These are phyloP conservation scores for Corythornis vintsioides DNA, from an alignment of 2,113 vertebrate species.

Conservation along the genomic window DNA sequence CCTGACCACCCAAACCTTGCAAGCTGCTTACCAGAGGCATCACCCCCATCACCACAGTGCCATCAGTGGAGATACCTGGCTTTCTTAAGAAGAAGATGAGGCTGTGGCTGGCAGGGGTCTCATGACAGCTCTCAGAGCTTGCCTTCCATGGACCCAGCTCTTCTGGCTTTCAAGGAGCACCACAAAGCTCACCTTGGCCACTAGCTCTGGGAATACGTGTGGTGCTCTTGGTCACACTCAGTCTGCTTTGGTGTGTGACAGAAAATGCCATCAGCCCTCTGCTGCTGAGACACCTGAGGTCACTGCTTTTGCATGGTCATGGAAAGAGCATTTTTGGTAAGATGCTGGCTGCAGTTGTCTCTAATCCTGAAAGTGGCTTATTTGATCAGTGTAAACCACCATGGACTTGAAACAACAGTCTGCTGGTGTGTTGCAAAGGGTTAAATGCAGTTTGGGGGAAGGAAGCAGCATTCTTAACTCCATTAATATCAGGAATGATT, in stretches of 20 bases:
- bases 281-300: not conserved
- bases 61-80: not conserved
- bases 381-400: not conserved
- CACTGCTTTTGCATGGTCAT: not conserved
- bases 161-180: not conserved
- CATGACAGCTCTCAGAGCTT: not conserved
- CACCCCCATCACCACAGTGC: not conserved
- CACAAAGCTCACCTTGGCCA: not conserved
- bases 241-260: not conserved
- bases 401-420: not conserved
- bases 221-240: not conserved
- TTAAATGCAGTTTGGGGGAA: not conserved
- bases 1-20: not conserved
- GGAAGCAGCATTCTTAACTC: not conserved
- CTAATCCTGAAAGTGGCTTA: slow-evolving; percentile 23
- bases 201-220: not conserved
- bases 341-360: not conserved
- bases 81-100: accelerated
- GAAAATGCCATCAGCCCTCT: not conserved
- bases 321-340: not conserved
- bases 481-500: not conserved
- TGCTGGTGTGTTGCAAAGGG: not conserved
- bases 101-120: not conserved
- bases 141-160: accelerated
- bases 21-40: not conserved